Conservation (phyloP, 2,797 vertebrate species). For the Syngnathus acus region DNA sequence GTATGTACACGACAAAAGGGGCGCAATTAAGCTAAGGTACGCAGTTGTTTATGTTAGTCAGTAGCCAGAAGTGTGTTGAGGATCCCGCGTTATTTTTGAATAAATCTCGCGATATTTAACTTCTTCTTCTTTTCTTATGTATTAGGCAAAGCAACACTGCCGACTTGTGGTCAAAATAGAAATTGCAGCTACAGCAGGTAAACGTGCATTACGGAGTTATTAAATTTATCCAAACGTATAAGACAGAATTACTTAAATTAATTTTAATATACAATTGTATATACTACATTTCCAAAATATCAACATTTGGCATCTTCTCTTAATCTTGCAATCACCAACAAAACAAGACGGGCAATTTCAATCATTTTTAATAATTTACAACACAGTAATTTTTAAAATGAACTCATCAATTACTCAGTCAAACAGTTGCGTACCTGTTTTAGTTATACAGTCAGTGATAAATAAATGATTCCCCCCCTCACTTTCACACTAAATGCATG, state of each 20-base stretch:
- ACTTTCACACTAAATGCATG: neutral
- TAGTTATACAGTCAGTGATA: constrained; percentile 27
- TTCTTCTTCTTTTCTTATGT: neutral
- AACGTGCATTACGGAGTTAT: neutral
- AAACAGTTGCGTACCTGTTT: constrained; percentile 53
- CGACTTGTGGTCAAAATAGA: neutral
- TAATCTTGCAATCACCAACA: neutral
- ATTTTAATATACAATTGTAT: too few relatives aligned
- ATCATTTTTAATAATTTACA: constrained; percentile 51
- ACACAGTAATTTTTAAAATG: constrained; percentile 40
- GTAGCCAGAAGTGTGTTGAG: neutral
- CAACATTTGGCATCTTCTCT: too few relatives aligned
- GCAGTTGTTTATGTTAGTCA: neutral
- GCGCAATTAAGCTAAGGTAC: neutral
- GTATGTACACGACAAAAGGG: neutral
- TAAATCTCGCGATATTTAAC: constrained; percentile 37
- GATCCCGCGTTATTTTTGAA: constrained; percentile 55
- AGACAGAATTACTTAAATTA: too few relatives aligned
- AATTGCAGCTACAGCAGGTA: neutral
- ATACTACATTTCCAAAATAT: neutral
- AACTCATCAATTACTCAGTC: constrained; percentile 11
- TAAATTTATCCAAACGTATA: neutral
- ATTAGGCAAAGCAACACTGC: neutral
- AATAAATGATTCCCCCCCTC: constrained; percentile 17
- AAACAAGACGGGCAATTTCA: neutral